phyloP scores from a whole-genome alignment of 2,888 invertebrate genomes.

The Aplocera efformata region DNA sequence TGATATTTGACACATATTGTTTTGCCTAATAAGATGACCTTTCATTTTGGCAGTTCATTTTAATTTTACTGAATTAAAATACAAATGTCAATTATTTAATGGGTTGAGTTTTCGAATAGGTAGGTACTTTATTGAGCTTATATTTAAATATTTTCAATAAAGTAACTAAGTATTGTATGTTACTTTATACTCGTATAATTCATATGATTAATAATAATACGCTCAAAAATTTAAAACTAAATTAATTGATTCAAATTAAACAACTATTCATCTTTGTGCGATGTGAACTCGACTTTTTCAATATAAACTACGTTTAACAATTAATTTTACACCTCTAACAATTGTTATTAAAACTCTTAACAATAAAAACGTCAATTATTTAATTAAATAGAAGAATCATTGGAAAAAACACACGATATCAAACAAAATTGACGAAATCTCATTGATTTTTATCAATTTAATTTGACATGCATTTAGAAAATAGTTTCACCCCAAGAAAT shows the following conservation, averaged over 20 bases:
- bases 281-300: constrained; percentile 62
- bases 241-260: constrained; percentile 15
- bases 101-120: constrained; percentile 4
- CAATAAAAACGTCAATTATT: constrained; percentile 56
- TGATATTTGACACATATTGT: constrained; percentile 46
- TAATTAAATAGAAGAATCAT: constrained; percentile 35
- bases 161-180: no score
- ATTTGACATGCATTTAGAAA: constrained; percentile 9
- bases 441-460: constrained; percentile 13
- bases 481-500: constrained; percentile 3
- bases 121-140: no score
- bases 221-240: no score
- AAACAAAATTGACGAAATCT: constrained; percentile 14
- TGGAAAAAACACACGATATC: constrained; percentile 22
- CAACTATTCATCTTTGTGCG: constrained; percentile 70
- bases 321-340: constrained; percentile 45
- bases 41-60: constrained; percentile 51
- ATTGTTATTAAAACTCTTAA: constrained; percentile 40
- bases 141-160: no score
- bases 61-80: constrained; percentile 7
- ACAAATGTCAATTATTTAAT: background rate
- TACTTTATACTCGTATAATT: no score
- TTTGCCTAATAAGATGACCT: constrained; percentile 30
- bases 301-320: constrained; percentile 62
- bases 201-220: no score